phyloP scores from a whole-genome alignment of 2,113 vertebrate genomes.

The Alligator sinensis region DNA sequence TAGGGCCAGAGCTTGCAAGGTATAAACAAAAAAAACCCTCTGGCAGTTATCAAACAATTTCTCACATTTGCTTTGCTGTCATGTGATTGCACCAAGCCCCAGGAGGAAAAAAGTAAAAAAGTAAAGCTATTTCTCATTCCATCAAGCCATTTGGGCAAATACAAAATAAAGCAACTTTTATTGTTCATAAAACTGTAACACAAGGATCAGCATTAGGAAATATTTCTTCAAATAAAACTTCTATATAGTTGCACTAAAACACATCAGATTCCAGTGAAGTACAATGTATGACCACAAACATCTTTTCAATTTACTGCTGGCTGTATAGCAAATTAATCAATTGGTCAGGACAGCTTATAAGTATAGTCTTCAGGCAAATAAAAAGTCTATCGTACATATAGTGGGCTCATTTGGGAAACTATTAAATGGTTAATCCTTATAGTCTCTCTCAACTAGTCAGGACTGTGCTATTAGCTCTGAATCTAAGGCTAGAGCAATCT shows the following conservation, averaged over 20 bases:
- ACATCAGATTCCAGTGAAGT: neutral
- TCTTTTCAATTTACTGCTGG: neutral
- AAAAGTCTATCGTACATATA: too few relatives aligned
- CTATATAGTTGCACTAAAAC: neutral
- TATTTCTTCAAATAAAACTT: neutral
- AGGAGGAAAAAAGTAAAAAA: neutral
- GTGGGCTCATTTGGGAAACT: too few relatives aligned
- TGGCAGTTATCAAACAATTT: neutral
- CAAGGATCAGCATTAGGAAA: neutral
- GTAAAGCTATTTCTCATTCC: neutral
- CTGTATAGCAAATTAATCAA: neutral
- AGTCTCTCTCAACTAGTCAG: too few relatives aligned
- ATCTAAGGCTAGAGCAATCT: too few relatives aligned
- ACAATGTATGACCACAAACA: neutral
- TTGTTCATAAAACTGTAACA: neutral
- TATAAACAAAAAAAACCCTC: neutral
- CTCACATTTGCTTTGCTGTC: neutral
- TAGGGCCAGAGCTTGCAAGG: accelerated
- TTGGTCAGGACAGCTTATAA: neutral
- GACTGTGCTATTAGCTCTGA: too few relatives aligned
- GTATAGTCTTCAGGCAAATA: neutral
- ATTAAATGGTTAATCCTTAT: too few relatives aligned
- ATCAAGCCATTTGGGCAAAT: neutral
- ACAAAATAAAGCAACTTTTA: neutral
- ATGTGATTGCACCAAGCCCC: neutral